Evolutionary conservation across 2,888 invertebrate species (phyloP).

Genomic region (Phaedon cochleariae): DNA sequence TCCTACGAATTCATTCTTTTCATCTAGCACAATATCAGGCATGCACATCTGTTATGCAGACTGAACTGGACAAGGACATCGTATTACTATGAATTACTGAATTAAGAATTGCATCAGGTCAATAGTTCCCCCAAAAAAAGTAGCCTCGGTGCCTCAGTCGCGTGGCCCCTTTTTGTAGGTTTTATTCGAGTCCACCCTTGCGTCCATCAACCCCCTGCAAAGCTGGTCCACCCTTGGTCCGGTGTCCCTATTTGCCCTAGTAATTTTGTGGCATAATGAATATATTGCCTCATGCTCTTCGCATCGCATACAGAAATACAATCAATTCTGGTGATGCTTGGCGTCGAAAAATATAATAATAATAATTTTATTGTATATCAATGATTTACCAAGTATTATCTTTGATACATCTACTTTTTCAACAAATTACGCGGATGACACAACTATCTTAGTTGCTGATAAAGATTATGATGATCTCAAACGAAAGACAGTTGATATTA

Average conservation of each 20-base stretch:
- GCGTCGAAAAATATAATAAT: too few relatives aligned
- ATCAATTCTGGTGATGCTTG: not conserved
- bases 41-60: slow-evolving; percentile 48
- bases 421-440: too few relatives aligned
- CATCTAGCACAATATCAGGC: slow-evolving; percentile 36
- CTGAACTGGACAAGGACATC: slow-evolving; percentile 58
- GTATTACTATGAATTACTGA: slow-evolving; percentile 30
- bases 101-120: slow-evolving; percentile 36
- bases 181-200: slow-evolving; percentile 58
- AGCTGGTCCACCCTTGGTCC: slow-evolving; percentile 7
- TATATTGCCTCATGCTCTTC: slow-evolving; percentile 32
- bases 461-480: too few relatives aligned
- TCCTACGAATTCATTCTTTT: not conserved
- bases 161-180: slow-evolving; percentile 62
- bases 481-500: too few relatives aligned
- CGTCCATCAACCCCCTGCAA: slow-evolving; percentile 55
- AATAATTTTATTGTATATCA: too few relatives aligned
- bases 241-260: slow-evolving; percentile 6
- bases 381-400: too few relatives aligned
- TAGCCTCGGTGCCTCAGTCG: slow-evolving; percentile 52
- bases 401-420: too few relatives aligned
- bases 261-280: slow-evolving; percentile 24
- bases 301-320: not conserved
- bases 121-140: slow-evolving; percentile 40
- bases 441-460: too few relatives aligned